A percentile compares a stretch with the other conserved stretches of the same genome.
phyloP scores from a whole-genome alignment of 2,113 vertebrate genomes.

The Saguinus midas region DNA sequence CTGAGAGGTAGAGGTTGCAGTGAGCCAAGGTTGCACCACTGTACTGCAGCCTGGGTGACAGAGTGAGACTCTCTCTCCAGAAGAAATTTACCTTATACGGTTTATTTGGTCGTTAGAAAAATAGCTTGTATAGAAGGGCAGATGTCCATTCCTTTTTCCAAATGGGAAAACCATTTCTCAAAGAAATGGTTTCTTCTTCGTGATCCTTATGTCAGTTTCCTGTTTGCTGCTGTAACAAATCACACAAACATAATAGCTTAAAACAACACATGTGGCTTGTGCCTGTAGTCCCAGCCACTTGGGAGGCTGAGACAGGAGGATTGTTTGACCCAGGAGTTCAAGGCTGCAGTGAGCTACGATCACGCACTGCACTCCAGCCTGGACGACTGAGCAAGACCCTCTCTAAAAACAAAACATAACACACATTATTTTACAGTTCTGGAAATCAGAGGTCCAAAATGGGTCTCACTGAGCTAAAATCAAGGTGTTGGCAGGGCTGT shows the following conservation, averaged over 20 bases:
- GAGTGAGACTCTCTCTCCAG: neutral
- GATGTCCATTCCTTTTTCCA: neutral
- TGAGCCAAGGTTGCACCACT: too few species aligned
- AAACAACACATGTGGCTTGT: neutral
- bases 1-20: too few species aligned
- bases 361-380: neutral
- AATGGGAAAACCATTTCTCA: neutral
- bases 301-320: neutral
- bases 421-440: neutral
- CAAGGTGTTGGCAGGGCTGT: neutral
- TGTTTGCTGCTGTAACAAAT: neutral
- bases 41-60: neutral
- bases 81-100: neutral
- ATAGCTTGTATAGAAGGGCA: neutral
- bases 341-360: neutral
- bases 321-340: neutral
- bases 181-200: neutral
- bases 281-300: neutral
- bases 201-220: neutral
- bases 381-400: neutral
- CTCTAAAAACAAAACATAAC: neutral
- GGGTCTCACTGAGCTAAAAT: neutral
- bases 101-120: neutral
- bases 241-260: neutral
- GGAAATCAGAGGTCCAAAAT: neutral